These are phyloP conservation scores for Zaprionus lineosus DNA, from an alignment of 2,888 invertebrate genomes.

Conservation along the genomic window DNA sequence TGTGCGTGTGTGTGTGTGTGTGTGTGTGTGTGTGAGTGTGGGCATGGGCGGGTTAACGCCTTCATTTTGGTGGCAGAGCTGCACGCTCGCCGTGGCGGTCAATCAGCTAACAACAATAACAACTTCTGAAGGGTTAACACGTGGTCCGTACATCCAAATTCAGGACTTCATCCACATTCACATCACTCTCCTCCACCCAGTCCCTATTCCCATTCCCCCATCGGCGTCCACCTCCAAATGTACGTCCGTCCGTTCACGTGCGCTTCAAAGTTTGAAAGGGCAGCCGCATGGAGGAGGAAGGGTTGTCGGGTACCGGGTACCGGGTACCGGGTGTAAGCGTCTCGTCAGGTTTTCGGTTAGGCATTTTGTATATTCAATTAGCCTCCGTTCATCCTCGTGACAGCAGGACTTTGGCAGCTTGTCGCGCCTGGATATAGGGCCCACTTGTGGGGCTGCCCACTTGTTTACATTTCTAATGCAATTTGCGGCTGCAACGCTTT, in stretches of 20 bases:
- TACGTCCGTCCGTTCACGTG: too few species aligned
- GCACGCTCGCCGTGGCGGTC: constrained; percentile 44
- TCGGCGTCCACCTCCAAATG: constrained; percentile 1
- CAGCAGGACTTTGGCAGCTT: neutral
- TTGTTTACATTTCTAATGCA: constrained; percentile 77
- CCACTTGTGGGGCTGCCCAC: constrained; percentile 41
- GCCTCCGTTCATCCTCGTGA: constrained; percentile 23
- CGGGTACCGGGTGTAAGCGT: neutral
- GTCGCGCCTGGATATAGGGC: constrained; percentile 6
- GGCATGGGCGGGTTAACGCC: constrained; percentile 17
- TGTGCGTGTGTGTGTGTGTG: neutral
- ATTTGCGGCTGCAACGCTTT: constrained; percentile 73
- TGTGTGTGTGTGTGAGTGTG: neutral
- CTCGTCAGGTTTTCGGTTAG: constrained; percentile 41
- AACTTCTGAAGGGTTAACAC: constrained; percentile 68
- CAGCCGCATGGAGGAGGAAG: too few species aligned
- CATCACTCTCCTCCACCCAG: constrained; percentile 1
- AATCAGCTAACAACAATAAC: constrained; percentile 69
- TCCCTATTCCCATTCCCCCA: too few species aligned
- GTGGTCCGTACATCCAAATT: too few species aligned
- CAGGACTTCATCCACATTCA: constrained; percentile 13
- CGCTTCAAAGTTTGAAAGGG: too few species aligned
- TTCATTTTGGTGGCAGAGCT: constrained; percentile 8
- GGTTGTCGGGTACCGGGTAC: constrained; percentile 1
- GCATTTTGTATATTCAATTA: constrained; percentile 72